Percentiles rank a stretch among this genome's conserved stretches.
Conservation (phyloP, 1,140 invertebrate species). For the Babylonia areolata region DNA sequence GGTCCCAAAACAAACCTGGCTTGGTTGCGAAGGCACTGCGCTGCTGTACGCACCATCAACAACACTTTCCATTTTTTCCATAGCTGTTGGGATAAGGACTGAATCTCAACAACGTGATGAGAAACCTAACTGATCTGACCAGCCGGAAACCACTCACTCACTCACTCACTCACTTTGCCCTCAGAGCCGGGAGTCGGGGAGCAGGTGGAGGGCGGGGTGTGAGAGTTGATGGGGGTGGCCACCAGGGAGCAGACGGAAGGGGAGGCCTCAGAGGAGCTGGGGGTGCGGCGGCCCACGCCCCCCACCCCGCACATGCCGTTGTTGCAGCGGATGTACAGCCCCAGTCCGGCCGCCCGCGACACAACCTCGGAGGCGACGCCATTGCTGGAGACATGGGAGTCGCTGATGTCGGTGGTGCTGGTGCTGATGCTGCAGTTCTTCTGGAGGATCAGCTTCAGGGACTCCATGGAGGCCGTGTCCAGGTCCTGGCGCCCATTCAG, state of each 20-base stretch:
- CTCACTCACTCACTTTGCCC: conserved; percentile 49
- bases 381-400: conserved; percentile 59
- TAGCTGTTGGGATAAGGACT: too few species aligned
- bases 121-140: too few species aligned
- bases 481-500: background rate
- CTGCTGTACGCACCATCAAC: too few species aligned
- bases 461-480: conserved; percentile 1
- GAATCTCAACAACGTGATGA: too few species aligned
- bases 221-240: conserved; percentile 58
- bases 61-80: too few species aligned
- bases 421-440: conserved; percentile 69
- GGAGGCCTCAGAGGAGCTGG: conserved; percentile 33
- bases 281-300: background rate
- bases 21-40: too few species aligned
- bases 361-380: background rate
- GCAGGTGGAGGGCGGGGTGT: conserved; percentile 65
- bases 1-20: too few species aligned
- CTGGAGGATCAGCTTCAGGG: conserved; percentile 34
- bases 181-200: conserved; percentile 66
- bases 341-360: background rate
- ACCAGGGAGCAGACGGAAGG: conserved; percentile 40
- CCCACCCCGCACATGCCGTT: conserved; percentile 25
- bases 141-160: too few species aligned
- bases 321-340: conserved; percentile 32
- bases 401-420: conserved; percentile 74